These are phyloP conservation scores for Coelopa frigida DNA, from an alignment of 1,140 invertebrate genomes.

Conservation along the genomic window DNA sequence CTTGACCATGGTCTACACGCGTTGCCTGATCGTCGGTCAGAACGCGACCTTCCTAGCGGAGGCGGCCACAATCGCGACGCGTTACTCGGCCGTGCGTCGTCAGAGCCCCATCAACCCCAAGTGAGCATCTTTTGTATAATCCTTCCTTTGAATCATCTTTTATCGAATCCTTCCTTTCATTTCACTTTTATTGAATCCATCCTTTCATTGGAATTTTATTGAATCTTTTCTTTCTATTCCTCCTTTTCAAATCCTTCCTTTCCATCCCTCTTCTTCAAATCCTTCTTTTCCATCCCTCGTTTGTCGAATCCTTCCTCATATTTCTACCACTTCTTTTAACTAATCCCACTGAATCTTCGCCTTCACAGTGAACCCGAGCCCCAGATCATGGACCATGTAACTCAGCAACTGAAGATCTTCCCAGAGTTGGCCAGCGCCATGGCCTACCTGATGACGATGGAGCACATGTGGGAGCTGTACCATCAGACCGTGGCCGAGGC, in stretches of 20 bases:
- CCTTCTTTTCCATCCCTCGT: not conserved
- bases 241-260: not conserved
- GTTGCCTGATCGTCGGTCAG: slow-evolving; percentile 70
- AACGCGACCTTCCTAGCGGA: slow-evolving; percentile 63
- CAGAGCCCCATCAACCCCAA: slow-evolving; percentile 77
- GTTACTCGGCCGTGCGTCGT: slow-evolving; percentile 81
- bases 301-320: too few species aligned
- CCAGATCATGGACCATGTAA: slow-evolving; percentile 87
- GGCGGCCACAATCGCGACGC: slow-evolving; percentile 74
- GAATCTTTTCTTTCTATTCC: not conserved
- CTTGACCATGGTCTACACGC: slow-evolving; percentile 89
- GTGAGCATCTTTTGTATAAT: slow-evolving; percentile 48
- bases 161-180: not conserved
- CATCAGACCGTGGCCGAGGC: slow-evolving; percentile 70
- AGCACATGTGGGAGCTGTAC: slow-evolving; percentile 74
- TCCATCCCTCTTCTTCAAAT: not conserved
- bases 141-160: not conserved
- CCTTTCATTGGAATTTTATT: too few species aligned
- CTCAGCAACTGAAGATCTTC: slow-evolving; percentile 87
- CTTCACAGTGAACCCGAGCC: slow-evolving; percentile 62
- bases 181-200: not conserved
- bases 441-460: slow-evolving; percentile 65
- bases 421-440: slow-evolving; percentile 71
- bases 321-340: too few species aligned
- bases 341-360: too few species aligned